phyloP scores from a whole-genome alignment of 2,797 vertebrate genomes.

The Alectoris magna region DNA sequence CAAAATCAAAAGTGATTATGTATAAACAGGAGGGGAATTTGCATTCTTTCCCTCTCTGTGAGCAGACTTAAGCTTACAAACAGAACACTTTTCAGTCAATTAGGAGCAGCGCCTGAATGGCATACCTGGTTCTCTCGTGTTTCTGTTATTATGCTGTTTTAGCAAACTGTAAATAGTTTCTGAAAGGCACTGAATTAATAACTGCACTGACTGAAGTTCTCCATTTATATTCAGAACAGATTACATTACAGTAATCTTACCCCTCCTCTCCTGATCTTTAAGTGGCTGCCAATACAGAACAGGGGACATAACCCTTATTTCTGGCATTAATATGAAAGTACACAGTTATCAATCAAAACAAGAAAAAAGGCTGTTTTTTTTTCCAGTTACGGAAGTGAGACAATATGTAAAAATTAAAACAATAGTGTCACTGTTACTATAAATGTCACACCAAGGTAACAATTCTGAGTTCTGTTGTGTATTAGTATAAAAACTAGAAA shows the following conservation, averaged over 20 bases:
- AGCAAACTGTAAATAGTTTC: slow-evolving; percentile 28
- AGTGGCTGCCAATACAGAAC: not conserved
- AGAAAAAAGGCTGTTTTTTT: not conserved
- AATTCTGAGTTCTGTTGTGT: not conserved
- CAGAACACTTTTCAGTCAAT: slow-evolving; percentile 2
- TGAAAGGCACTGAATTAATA: slow-evolving; percentile 19
- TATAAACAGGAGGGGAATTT: slow-evolving; percentile 36
- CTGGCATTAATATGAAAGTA: not conserved
- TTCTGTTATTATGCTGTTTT: not conserved
- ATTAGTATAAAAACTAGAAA: not conserved
- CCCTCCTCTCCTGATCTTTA: not conserved
- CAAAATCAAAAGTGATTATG: slow-evolving; percentile 27
- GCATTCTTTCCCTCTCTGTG: not conserved
- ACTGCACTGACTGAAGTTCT: not conserved
- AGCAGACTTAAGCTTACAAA: not conserved
- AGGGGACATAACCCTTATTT: not conserved
- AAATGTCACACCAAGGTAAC: not conserved
- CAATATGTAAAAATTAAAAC: not conserved
- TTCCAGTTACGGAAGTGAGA: not conserved
- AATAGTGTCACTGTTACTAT: not conserved
- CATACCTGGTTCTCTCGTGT: not conserved
- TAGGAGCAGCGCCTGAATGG: not conserved
- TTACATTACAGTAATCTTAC: not conserved
- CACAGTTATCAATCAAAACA: not conserved
- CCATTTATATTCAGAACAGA: not conserved